A percentile compares a stretch with the other conserved stretches of the same genome.
These are phyloP conservation scores for Cyclargus thomasi DNA, from an alignment of 1,140 invertebrate species.

Conservation along the genomic window DNA sequence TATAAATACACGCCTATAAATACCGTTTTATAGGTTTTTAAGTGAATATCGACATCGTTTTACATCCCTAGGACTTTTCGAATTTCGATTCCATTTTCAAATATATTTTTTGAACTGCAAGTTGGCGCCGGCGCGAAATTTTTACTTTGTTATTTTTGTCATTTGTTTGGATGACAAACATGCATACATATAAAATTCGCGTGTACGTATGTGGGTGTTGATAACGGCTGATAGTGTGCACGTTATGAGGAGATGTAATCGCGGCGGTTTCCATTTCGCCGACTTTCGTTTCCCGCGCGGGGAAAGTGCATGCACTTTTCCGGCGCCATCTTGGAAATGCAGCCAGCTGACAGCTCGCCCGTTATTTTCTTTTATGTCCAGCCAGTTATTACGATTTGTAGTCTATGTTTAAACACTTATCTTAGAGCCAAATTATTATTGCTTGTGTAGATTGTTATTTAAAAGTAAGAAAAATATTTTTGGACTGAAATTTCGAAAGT, in stretches of 20 bases:
- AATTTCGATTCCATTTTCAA: no score
- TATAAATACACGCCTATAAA: not conserved
- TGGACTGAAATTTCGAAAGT: no score
- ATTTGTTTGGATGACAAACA: no score
- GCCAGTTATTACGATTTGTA: not conserved
- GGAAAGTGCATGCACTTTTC: slow-evolving; percentile 71
- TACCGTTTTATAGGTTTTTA: not conserved
- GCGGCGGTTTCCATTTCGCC: slow-evolving; percentile 66
- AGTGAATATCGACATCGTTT: not conserved
- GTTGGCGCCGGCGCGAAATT: no score
- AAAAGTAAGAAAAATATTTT: no score
- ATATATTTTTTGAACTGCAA: no score
- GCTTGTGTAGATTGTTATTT: no score
- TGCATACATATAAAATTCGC: no score
- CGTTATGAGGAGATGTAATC: slow-evolving; percentile 62
- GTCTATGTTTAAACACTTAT: not conserved
- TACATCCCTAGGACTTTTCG: no score
- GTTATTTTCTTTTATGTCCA: slow-evolving; percentile 1
- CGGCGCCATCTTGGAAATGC: slow-evolving; percentile 61
- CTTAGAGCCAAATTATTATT: not conserved
- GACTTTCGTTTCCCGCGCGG: slow-evolving; percentile 67
- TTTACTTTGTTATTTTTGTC: no score
- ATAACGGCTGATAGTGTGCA: slow-evolving; percentile 17
- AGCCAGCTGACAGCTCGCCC: no score
- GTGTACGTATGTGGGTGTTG: not conserved